These are phyloP conservation scores for Pogona vitticeps DNA, from an alignment of 2,113 vertebrate species.

Conservation along the genomic window DNA sequence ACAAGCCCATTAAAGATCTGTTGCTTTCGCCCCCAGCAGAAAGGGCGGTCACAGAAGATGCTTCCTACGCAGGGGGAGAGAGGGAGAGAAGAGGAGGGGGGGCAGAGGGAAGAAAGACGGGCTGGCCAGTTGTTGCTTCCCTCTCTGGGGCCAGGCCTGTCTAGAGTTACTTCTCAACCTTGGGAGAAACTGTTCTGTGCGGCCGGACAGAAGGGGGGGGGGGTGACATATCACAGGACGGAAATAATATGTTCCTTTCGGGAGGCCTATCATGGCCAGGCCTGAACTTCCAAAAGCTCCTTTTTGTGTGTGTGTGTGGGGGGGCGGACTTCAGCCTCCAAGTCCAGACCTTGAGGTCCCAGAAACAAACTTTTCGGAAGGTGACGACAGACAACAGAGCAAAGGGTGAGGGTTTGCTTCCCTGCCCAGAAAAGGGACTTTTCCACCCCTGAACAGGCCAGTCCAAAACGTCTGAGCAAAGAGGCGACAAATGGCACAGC, in stretches of 20 bases:
- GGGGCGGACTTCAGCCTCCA: background rate
- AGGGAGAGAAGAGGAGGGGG: background rate
- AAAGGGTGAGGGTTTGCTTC: no score
- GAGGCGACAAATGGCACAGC: background rate
- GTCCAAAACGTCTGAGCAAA: background rate
- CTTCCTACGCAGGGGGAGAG: background rate
- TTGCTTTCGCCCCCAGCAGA: no score
- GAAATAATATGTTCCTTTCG: background rate
- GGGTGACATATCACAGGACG: background rate
- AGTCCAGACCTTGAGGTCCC: no score
- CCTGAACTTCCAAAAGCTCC: background rate
- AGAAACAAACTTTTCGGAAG: no score
- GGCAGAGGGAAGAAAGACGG: no score
- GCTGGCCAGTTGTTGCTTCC: background rate
- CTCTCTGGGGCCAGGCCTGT: background rate
- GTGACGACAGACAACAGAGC: no score
- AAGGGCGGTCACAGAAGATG: no score
- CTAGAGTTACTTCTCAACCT: background rate
- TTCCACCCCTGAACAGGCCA: background rate
- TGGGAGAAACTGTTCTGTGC: background rate
- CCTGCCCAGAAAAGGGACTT: background rate
- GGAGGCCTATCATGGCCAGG: background rate
- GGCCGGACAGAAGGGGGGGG: no score
- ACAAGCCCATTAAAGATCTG: no score
- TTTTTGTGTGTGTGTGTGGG: no score